Evolutionary conservation across 2,888 invertebrate species (phyloP), one percentile per base, ranked within the genome.

Genomic region (Abrostola tripartita): DNA sequence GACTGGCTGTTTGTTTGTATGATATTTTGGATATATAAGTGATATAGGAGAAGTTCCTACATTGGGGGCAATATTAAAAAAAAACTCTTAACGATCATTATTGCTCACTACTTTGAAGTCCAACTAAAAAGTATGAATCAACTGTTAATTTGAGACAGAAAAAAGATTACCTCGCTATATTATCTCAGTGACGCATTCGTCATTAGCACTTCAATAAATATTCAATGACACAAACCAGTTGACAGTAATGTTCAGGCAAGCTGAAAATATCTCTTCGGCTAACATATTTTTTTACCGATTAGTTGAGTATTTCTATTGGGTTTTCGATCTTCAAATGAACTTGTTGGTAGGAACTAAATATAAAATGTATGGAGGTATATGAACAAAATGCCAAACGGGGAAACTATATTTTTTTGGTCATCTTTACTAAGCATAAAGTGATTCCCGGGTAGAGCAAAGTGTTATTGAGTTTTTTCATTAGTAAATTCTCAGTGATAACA

Each of bases 161-260:
- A 24, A 47, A 24, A 47, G 1, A 24, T 14, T 44, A 14, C 42
- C 12, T 12, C 12, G 7, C 12, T n/a, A 12, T 6, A 14, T 12
- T 14, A 6, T 8, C 7, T 14, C 1, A 36, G 8, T 2, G 36
- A 5, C 67, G 56, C 52, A 52, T 37, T 40, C 58, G 65, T 54
- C 66, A 55, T 55, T 58, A 67, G 54, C 54, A 62, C 62, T 67
- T 49, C 47, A 55, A 61, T 62, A 61, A 58, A 57, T 37, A 42
- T 55, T 37, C n/a, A 56, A 52, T 55, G 57, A 62, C 24, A 57
- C 6, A 52, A 52, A 52, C 40, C 62, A 38, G 67, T 36, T 40
- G 12, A 67, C 67, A 14, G 56, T 44, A 55, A 66, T 51, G n/a
- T 53, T 51, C 38, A 6, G 36, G 24, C 24, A 24, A 24, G 41